Conservation (phyloP, 2,888 invertebrate genomes). For the Hecatera dysodea region DNA sequence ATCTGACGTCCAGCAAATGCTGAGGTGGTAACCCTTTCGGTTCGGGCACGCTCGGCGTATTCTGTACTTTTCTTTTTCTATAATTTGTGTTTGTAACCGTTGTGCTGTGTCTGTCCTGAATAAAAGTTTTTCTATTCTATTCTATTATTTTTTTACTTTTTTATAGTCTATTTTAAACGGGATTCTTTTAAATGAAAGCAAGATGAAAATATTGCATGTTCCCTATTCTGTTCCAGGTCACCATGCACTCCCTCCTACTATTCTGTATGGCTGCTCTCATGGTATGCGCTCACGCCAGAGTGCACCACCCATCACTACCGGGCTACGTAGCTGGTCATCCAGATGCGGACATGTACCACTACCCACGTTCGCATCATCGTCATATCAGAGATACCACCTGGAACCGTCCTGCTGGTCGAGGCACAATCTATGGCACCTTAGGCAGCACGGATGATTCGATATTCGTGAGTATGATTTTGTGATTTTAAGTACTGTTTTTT, state of each 20-base stretch:
- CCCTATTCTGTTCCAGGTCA: constrained; percentile 54
- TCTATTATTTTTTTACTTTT: no score
- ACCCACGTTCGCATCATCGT: not conserved
- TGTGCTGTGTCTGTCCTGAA: no score
- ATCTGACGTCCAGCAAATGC: no score
- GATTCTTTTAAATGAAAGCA: no score
- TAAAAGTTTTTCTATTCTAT: no score
- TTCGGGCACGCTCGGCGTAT: no score
- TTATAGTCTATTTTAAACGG: no score
- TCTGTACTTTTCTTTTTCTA: no score
- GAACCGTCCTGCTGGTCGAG: constrained; percentile 64
- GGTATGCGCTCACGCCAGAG: constrained; percentile 49
- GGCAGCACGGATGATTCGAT: constrained; percentile 76
- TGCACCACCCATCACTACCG: constrained; percentile 8
- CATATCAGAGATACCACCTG: constrained; percentile 45
- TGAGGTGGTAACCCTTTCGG: no score
- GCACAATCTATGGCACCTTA: constrained; percentile 75
- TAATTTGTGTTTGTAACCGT: no score
- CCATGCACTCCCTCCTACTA: constrained; percentile 60
- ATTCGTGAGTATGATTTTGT: constrained; percentile 70
- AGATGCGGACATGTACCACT: not conserved
- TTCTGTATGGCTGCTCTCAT: constrained; percentile 56
- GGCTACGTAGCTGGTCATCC: constrained; percentile 1
- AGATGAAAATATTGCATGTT: no score
- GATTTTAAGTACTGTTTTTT: not conserved